Base-by-base conservation (phyloP, 2,113 vertebrate species). In the Sterrhoptilus dennistouni region DNA sequence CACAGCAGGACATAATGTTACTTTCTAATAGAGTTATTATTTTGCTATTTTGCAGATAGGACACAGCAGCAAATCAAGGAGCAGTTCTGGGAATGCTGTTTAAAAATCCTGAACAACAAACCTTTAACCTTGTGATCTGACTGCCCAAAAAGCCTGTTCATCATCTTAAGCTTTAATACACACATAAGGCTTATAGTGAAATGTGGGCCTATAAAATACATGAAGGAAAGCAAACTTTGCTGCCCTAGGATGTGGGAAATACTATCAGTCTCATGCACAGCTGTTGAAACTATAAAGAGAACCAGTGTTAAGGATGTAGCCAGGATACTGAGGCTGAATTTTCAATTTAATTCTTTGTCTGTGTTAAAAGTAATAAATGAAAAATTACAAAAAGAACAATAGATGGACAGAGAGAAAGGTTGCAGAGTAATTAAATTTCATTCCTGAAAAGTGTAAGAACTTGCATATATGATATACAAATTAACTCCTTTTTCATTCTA, bases 401-500 rank as follows among this genome's bases (percentile, higher is more conserved):
- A 70, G 47, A 42, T 45, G 59, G 38, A 50, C 12, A 69, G 18
- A 12, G 14, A 24, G 18, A 95, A 87, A 79, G 4, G 8, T 50
- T 85, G 31, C 35, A 65, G 11, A 49, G 59, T 74, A 83, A 90
- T 80, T 88, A 1, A 2, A 70, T 83, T 88, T 83, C 12, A 13
- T 86, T 91, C 59, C 71, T 80, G 84, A 50, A 91, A 89, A 76
- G 11, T 11, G 11, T 72, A 59, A 60, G 10, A 80, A 54, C 24
- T 83, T 90, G 42, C 0, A 0, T 59, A 42, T 50, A 61, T 77
- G 33, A 83, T 83, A 74, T 23, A 83, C 42, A 72, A 87, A 87
- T 94, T 42, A 85, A 80, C 49, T 86, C 11, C 11, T 65, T 89
- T 97, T 79, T 91, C 40, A 72, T 93, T 91, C 31, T 84, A 69